Conservation (phyloP, 2,888 invertebrate species). For the Chromoteleia sp. region DNA sequence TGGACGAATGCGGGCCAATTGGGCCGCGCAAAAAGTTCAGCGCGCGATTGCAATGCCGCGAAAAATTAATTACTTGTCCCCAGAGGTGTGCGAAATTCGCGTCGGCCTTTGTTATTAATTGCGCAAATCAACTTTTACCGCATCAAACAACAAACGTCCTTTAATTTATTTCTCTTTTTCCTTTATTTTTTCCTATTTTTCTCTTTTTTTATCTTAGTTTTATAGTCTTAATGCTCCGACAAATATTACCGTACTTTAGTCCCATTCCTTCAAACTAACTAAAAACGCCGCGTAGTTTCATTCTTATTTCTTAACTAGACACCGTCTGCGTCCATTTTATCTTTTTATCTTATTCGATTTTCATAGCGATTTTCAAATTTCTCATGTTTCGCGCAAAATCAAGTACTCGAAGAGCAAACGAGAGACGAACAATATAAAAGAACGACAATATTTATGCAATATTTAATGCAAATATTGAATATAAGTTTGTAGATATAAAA, state of each 20-base stretch:
- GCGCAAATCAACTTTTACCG: not conserved
- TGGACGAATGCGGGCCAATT: slow-evolving; percentile 13
- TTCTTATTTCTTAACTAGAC: not conserved
- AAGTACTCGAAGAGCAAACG: not conserved
- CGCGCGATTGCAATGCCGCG: not conserved
- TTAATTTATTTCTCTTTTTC: not conserved
- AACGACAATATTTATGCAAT: not conserved
- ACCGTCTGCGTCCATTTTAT: not conserved
- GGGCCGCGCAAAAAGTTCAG: slow-evolving; percentile 16
- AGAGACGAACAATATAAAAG: not conserved
- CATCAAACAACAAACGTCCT: not conserved
- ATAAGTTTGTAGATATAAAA: not conserved
- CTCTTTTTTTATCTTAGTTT: too few relatives aligned
- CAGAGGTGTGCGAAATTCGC: not conserved
- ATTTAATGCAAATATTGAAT: not conserved
- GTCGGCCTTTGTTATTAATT: slow-evolving; percentile 3
- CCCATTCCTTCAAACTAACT: not conserved
- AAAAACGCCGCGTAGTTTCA: not conserved
- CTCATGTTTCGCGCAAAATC: not conserved
- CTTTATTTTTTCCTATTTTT: too few relatives aligned
- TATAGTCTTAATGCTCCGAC: too few relatives aligned
- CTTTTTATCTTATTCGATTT: not conserved
- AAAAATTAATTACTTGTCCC: slow-evolving; percentile 40
- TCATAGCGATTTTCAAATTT: not conserved
- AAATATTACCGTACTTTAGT: too few relatives aligned